Evolutionary conservation across 2,113 vertebrate species (phyloP), one percentile per base, ranked within the genome.

Genomic region (Limnothrissa miodon): DNA sequence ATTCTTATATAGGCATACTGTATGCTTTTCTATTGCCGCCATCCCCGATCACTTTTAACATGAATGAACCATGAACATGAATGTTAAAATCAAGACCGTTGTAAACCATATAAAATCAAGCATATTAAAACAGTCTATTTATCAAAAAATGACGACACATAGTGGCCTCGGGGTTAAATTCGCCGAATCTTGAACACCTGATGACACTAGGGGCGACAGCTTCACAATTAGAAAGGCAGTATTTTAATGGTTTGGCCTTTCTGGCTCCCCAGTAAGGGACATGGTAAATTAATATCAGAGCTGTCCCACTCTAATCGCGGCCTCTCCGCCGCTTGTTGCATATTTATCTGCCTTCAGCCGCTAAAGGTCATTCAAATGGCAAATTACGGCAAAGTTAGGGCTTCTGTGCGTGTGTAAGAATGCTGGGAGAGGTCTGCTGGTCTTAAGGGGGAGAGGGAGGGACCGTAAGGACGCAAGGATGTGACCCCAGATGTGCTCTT

Each of bases 251-350:
- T 74, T 74, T 74, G 66, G 29, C 66, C 66, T 74, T 74, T 74
- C 66, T 74, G 66, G 10, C 66, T 74, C 33, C 29, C 29, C 66
- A 36, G 66, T 74, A 36, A 29, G 66, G 66, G 66, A 74, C 66
- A 74, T 74, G 66, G 66, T 74, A 74, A 74, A 74, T 74, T 74
- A 74, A 74, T 74, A 74, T 74, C 66, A 74, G 66, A 36, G 66
- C 66, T 13, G 13, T 74, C 66, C 66, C 66, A 36, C 66, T 36
- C 66, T 74, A 74, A 74, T 74, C 66, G 66, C 5, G 66, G 66
- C 66, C 66, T 74, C 66, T 33, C 15, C 66, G 29, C 29, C 66
- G 33, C 66, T 36, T 33, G 66, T 33, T 74, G 66, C 66, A 74
- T 74, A 74, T 74, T 74, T 74, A 74, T 74, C 66, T 36, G 66